A percentile compares a stretch with the other conserved stretches of the same genome.
Conservation (phyloP, 2,113 vertebrate genomes). For the Hoplias malabaricus region DNA sequence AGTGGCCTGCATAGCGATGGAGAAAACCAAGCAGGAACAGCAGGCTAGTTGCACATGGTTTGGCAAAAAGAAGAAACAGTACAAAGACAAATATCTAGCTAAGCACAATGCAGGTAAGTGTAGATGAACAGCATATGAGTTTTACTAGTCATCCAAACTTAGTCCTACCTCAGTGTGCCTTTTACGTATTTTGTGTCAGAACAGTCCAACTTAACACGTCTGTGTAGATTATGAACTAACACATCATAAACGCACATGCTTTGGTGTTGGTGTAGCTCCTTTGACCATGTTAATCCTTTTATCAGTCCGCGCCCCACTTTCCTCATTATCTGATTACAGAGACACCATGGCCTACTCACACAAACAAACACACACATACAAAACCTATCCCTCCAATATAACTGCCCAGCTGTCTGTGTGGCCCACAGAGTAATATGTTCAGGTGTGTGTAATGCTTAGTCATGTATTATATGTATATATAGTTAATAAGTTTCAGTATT, state of each 20-base stretch:
- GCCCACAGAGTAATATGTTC: neutral
- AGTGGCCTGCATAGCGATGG: conserved; percentile 98
- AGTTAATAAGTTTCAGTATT: neutral
- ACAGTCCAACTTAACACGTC: neutral
- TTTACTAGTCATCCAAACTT: no score
- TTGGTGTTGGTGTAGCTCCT: neutral
- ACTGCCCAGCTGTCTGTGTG: neutral
- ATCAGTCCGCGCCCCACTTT: neutral
- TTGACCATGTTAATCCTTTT: neutral
- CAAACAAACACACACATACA: neutral
- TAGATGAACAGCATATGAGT: neutral
- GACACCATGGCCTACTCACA: conserved; percentile 5
- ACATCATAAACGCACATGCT: neutral
- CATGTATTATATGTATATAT: neutral
- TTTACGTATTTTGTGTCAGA: neutral
- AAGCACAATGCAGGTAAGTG: conserved; percentile 97
- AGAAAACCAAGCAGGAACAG: conserved; percentile 99
- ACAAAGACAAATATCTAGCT: conserved; percentile 99
- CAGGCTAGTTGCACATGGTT: conserved; percentile 99
- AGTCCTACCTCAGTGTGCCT: no score
- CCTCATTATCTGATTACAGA: neutral
- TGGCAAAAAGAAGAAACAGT: conserved; percentile 99
- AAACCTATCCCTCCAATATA: neutral
- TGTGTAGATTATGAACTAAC: neutral
- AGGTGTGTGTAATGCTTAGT: neutral